Base-by-base conservation (phyloP, 2,888 invertebrate species). In the Chesias legatella region DNA sequence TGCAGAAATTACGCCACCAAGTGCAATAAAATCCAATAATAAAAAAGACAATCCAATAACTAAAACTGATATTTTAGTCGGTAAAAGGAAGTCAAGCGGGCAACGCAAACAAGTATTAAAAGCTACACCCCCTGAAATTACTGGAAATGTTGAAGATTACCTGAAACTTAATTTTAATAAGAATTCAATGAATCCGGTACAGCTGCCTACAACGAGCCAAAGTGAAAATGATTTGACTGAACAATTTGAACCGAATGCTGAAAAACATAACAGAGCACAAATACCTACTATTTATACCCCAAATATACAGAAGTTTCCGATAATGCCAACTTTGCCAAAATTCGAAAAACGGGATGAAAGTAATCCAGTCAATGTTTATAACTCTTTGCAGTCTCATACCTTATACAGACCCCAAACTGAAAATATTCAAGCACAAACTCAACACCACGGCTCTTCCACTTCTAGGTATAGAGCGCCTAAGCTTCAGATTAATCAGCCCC, bases 301-400 rank as follows among this genome's bases (percentile, higher is more conserved):
- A 25, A 23, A 25, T 2, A 25, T 7, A 1, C 4, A 10, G 1
- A 32, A 4, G 6, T 27, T 27, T 6, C 22, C 11, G 0, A n/a
- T 28, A 2, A 20, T 10, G 27, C 21, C 32, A 33, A n/a, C 7
- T 1, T 7, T 1, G 1, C 6, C 22, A 7, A 33, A 26, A 7
- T 10, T 10, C 26, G 22, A 26, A 31, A 11, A 11, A 17, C 10
- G 20, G 4, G 22, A 35, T 6, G 10, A 23, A 17, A n/a, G n/a
- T 1, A 33, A 33, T 2, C 21, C 31, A 17, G 31, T 37, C 13
- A 10, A 28, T 7, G 34, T 37, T 10, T 21, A 24, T 26, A 37
- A 27, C 25, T 34, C 37, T 23, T 22, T 43, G 26, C 33, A 34
- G 10, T 25, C 43, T 11, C 43, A 43, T 43, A 30, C 27, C 33